These are phyloP conservation scores for Tupiocoris notatus DNA, from an alignment of 2,888 invertebrate genomes.

Conservation along the genomic window DNA sequence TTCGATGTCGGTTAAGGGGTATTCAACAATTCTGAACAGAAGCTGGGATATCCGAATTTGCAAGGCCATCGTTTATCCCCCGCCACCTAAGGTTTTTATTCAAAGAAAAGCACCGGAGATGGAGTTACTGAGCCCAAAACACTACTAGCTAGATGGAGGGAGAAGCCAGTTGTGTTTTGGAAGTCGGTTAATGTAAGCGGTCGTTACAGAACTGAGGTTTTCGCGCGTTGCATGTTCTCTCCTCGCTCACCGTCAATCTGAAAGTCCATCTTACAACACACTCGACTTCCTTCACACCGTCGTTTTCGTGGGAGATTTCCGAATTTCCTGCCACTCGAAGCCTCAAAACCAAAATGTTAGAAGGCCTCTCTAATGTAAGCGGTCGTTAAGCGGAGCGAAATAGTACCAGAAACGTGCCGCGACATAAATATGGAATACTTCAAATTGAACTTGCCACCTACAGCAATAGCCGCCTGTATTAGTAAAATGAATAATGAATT, in stretches of 20 bases:
- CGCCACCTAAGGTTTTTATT: too few relatives aligned
- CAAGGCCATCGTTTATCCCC: too few relatives aligned
- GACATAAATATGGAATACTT: constrained; percentile 38
- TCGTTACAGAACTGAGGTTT: not conserved
- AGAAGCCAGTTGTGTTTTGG: too few relatives aligned
- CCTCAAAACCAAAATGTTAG: not conserved
- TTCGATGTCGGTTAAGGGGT: too few relatives aligned
- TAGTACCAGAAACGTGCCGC: constrained; percentile 3
- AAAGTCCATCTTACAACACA: constrained; percentile 11
- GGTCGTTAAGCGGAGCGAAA: constrained; percentile 22
- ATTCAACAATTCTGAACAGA: too few relatives aligned
- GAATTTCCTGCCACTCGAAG: constrained; percentile 1
- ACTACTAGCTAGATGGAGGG: too few relatives aligned
- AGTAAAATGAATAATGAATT: constrained; percentile 27
- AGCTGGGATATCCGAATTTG: too few relatives aligned
- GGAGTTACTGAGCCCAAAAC: too few relatives aligned
- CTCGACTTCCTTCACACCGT: constrained; percentile 1
- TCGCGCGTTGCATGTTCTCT: not conserved
- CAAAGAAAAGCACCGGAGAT: too few relatives aligned
- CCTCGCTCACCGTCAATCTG: not conserved
- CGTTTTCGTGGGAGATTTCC: constrained; percentile 13
- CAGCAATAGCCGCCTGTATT: constrained; percentile 17
- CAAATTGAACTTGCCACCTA: constrained; percentile 26
- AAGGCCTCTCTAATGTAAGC: constrained; percentile 30
- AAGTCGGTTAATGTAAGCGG: not conserved